Evolutionary conservation across 2,113 vertebrate species (phyloP), one percentile per base, ranked within the genome.

Genomic region (Malurus alboscapulatus): DNA sequence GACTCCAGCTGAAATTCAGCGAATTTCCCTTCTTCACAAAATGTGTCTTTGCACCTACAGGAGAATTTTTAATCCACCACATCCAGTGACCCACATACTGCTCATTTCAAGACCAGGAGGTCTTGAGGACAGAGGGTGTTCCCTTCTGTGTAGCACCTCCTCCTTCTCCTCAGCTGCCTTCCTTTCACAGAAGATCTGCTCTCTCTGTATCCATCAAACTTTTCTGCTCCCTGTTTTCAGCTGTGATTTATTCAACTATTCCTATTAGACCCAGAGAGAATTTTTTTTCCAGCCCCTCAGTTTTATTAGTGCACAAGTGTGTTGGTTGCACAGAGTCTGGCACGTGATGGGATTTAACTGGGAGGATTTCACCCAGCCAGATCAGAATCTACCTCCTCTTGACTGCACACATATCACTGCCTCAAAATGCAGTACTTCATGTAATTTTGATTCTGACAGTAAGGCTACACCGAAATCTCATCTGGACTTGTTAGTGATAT

Each of bases 371-470:
- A 78, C 29, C 44, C 0, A 0, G 44, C 42, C 48, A 57, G 83
- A 93, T 88, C 48, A 86, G 61, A 74, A 92, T 25, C 40, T 68
- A 15, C 68, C 75, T 81, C 36, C 42, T 80, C 80, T 88, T 93
- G 45, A 40, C 47, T 69, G 67, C 67, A 42, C 45, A 34, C 50
- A 36, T 74, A 77, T 48, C 68, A 45, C 44, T 84, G 48, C 53
- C 40, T 94, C 73, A 87, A 90, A 94, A 90, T 84, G 54, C 58
- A 87, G 18, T 63, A 63, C 30, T 77, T 92, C 53, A 61, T 75
- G 65, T 88, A 75, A 88, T 95, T 93, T 88, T 96, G 88, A 84
- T 86, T 88, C 58, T 66, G 87, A 85, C 83, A 81, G 76, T 84
- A 92, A 87, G 61, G 27, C 57, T 87, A 53, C 80, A 78, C 54